Evolutionary conservation across 2,113 vertebrate genomes (phyloP), one percentile per base, ranked within the genome.

Genomic region (Stigmatopora nigra): DNA sequence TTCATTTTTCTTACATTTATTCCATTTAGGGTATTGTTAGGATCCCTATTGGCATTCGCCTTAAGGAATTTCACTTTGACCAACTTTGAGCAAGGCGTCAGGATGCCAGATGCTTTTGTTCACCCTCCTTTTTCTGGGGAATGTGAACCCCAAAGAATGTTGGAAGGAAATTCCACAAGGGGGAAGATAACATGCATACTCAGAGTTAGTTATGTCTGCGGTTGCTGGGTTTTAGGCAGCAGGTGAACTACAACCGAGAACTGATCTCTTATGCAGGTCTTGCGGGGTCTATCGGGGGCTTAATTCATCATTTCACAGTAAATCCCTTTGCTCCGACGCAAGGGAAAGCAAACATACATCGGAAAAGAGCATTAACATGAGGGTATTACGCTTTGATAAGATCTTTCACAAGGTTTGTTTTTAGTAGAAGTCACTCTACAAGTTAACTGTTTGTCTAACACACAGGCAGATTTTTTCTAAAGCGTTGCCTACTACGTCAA

Each of bases 101-200:
- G 75, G 77, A 77, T 68, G 72, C 63, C 78, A 77, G 77, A 77
- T 69, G 75, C 64, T 77, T 72, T 64, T 59, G 5, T 70, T 72
- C 52, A 25, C 38, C 58, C 10, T 3, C 15, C 53, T 36, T 70
- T 36, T 70, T 64, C 76, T 77, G 66, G 67, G 76, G 86, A 87
- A 88, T 80, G 81, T 65, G 66, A 83, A 79, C 78, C 75, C 72
- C 17, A 53, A 82, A 78, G 88, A 86, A 87, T 87, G 83, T 78
- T 65, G 76, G 69, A 79, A 88, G 87, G 84, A 88, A 89, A 90
- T 91, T 90, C 89, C 87, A 78, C 61, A 0, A 12, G 65, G 72
- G 72, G 68, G 81, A 80, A 88, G 85, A 89, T 85, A 91, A 87
- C 72, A 86, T 87, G 83, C 84, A 78, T 31, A 53, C 68, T 71